These are phyloP conservation scores for Flexamia atlantica DNA, from an alignment of 2,888 invertebrate genomes.

Conservation along the genomic window DNA sequence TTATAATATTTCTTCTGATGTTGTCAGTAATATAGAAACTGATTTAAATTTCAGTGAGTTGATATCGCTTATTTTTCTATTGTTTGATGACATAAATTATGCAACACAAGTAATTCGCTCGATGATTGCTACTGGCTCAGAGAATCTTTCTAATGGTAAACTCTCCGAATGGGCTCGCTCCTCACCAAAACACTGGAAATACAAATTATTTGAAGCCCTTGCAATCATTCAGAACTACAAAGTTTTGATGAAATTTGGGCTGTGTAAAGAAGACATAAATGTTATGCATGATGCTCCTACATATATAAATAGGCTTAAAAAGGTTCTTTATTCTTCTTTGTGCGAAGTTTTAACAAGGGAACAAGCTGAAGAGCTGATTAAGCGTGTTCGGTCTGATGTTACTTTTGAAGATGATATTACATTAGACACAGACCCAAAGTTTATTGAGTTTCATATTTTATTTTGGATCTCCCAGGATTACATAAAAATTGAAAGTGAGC, in stretches of 20 bases:
- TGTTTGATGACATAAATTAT: neutral
- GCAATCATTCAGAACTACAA: slow-evolving; percentile 15
- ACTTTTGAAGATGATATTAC: slow-evolving; percentile 1
- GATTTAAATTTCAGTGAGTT: neutral
- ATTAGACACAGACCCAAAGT: neutral
- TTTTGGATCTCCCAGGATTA: slow-evolving; percentile 15
- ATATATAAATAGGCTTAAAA: slow-evolving; percentile 9
- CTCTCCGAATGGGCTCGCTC: neutral
- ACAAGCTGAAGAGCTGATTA: slow-evolving; percentile 1
- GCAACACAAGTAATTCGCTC: neutral
- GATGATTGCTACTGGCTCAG: neutral
- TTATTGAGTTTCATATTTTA: slow-evolving; percentile 22
- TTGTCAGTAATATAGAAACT: neutral
- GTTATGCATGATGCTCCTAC: neutral
- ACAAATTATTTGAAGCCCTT: slow-evolving; percentile 4
- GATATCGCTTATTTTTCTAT: slow-evolving; percentile 11
- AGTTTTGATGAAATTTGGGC: neutral
- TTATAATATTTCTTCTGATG: neutral
- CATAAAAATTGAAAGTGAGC: slow-evolving; percentile 2
- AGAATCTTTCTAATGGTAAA: slow-evolving; percentile 1
- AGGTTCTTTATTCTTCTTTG: neutral
- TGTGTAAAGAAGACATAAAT: neutral
- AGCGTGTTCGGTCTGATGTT: neutral
- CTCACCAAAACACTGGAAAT: neutral
- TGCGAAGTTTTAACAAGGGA: slow-evolving; percentile 2